Base-by-base conservation (phyloP, 2,113 vertebrate species). In the Perccottus glenii region DNA sequence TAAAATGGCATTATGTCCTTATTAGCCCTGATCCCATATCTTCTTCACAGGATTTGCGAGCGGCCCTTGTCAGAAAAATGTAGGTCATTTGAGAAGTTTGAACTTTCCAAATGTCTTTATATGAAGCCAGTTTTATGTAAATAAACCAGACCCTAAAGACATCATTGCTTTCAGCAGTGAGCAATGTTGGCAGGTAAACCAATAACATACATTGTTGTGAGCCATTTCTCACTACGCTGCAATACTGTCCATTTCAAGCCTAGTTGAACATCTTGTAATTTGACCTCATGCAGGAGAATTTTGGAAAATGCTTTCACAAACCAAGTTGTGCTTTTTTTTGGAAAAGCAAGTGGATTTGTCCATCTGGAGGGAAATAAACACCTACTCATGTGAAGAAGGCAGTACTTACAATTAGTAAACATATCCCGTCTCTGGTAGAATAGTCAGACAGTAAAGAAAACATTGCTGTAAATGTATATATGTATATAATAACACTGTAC, bases 321-420 rank as follows among this genome's bases (percentile, higher is more conserved):
- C 6, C 8, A 33, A 49, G 35, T 43, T 14, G 38, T 44, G 4
- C 15, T 15, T 8, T 27, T 51, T 53, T 63, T 40, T 35, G 44
- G 36, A 65, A 59, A 65, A 58, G 14, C 42, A 49, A 47, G 45
- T 52, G 27, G 46, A 65, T 75, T 27, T 68, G 68, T 66, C 64
- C 56, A 61, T 69, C 36, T 59, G 64, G 51, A 60, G 15, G 5
- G 43, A 60, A 64, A 60, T 71, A 64, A 53, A 49, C 65, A 33
- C 40, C 62, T 75, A 64, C 62, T 58, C 57, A 67, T 57, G 63
- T 46, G 45, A 42, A 66, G 64, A 64, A 16, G 16, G 14, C 49
- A 56, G 44, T 71, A 42, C 77, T 80, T 77, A 72, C 14, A 76
- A 53, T 56, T 69, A 68, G 47, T 15, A 2, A 53, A 35, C 51